These are phyloP conservation scores for Choristoneura rosaceana DNA, from an alignment of 2,888 invertebrate genomes.

Conservation along the genomic window DNA sequence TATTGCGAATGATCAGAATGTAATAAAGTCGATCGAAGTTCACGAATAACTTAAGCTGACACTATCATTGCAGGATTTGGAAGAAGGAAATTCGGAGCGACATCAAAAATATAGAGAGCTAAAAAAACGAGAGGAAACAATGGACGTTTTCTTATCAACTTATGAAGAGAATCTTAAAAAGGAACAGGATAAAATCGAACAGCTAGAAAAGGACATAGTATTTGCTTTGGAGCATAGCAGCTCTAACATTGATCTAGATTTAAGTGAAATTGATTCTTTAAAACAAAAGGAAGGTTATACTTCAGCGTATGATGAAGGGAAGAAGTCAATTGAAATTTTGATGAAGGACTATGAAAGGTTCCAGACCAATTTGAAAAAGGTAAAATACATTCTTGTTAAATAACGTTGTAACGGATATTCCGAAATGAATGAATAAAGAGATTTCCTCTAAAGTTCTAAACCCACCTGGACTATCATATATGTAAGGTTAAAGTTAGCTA, in stretches of 20 bases:
- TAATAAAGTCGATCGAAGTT: too few relatives aligned
- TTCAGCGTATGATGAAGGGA: conserved; percentile 77
- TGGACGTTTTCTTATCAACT: conserved; percentile 90
- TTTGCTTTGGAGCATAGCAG: conserved; percentile 88
- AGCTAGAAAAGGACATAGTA: conserved; percentile 87
- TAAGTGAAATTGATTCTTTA: conserved; percentile 82
- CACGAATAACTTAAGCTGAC: not conserved
- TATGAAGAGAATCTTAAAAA: conserved; percentile 87
- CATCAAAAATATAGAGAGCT: conserved; percentile 93
- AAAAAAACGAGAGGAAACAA: conserved; percentile 92
- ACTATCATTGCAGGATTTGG: conserved; percentile 80
- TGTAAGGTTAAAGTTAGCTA: too few relatives aligned
- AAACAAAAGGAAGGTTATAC: conserved; percentile 79
- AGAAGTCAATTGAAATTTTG: conserved; percentile 76
- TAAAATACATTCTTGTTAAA: conserved; percentile 50
- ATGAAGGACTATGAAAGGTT: conserved; percentile 85
- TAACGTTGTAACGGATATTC: not conserved
- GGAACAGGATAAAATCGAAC: conserved; percentile 87
- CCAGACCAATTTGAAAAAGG: conserved; percentile 86
- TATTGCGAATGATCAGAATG: too few relatives aligned
- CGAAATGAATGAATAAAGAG: too few relatives aligned
- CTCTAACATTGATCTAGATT: conserved; percentile 86
- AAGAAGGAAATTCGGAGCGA: conserved; percentile 89
- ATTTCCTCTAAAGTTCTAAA: too few relatives aligned
- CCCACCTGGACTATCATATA: too few relatives aligned